Evolutionary conservation across 1,140 invertebrate genomes (phyloP).

Genomic region (Venturia canescens): DNA sequence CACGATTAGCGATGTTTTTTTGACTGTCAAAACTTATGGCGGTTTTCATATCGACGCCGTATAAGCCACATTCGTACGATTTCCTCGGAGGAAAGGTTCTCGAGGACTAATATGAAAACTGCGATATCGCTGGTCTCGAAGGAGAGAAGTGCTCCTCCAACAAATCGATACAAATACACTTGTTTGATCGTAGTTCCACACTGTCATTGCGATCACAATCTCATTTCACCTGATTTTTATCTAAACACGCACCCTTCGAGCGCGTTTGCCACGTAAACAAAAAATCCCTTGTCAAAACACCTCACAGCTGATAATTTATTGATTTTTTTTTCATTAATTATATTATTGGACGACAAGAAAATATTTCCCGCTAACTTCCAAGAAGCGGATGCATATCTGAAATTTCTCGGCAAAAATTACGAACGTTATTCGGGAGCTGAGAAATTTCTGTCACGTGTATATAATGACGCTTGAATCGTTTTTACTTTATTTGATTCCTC

Average conservation of each 20-base stretch:
- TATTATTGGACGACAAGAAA: too few relatives aligned
- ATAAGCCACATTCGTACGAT: neutral
- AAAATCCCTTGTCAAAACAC: neutral
- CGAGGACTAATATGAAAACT: neutral
- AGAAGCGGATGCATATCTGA: too few relatives aligned
- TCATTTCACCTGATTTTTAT: constrained; percentile 28
- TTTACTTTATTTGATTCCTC: too few relatives aligned
- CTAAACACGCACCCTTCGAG: constrained; percentile 8
- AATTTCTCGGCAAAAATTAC: too few relatives aligned
- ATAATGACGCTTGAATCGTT: too few relatives aligned
- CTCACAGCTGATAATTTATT: neutral
- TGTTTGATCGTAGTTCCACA: constrained; percentile 11
- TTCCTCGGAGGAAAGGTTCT: neutral
- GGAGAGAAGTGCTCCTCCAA: neutral
- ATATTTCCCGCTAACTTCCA: too few relatives aligned
- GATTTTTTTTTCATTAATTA: neutral
- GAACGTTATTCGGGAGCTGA: too few relatives aligned
- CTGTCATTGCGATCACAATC: constrained; percentile 26
- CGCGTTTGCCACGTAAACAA: neutral
- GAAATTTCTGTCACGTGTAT: too few relatives aligned
- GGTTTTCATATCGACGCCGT: constrained; percentile 44
- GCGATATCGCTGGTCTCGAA: neutral
- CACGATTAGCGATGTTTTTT: neutral
- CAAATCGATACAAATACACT: constrained; percentile 28
- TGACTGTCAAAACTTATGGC: constrained; percentile 36